Evolutionary conservation across 2,797 vertebrate species (phyloP), one percentile per base, ranked within the genome.

Genomic region (Lindbergichthys nudifrons): DNA sequence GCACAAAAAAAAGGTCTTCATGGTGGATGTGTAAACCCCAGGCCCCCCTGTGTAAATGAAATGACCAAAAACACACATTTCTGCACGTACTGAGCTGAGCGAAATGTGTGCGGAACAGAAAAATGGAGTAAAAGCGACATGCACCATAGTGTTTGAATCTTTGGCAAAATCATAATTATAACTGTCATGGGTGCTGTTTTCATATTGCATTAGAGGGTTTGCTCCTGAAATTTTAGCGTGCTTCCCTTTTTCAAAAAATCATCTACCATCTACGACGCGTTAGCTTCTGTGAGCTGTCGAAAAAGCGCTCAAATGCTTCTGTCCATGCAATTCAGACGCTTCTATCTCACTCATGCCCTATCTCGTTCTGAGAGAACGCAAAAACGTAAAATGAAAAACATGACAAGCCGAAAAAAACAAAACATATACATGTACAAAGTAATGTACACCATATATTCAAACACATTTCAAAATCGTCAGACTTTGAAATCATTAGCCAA

Each of bases 361-460:
- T 82, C 79, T 84, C 58, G 52, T 79, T 85, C 87, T 66, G 73
- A 82, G 57, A 88, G 47, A 83, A 83, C 53, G 77, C 78, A 76
- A 80, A 72, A 41, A 80, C 74, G 73, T 26, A 66, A 73, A 52
- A 52, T 65, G 59, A 61, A 71, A 90, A 90, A 87, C 81, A 87
- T 77, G 86, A 88, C 75, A 65, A 87, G 86, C 87, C 77, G 10
- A 92, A 89, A 46, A 73, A 92, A 46, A 73, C 86, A 75, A 88
- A 84, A 89, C 84, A 84, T 82, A 86, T 74, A 90, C 88, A 93
- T 90, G 88, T 92, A 94, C 92, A 93, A 93, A 92, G 90, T 92
- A 93, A 92, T 94, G 93, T 95, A 94, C 94, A 94, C 90, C 92
- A 89, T 93, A 92, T 95, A 36, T 95, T 94, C 92, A 93, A 94